These are phyloP conservation scores for Drosophila repletoides DNA, from an alignment of 1,140 invertebrate species.

Conservation along the genomic window DNA sequence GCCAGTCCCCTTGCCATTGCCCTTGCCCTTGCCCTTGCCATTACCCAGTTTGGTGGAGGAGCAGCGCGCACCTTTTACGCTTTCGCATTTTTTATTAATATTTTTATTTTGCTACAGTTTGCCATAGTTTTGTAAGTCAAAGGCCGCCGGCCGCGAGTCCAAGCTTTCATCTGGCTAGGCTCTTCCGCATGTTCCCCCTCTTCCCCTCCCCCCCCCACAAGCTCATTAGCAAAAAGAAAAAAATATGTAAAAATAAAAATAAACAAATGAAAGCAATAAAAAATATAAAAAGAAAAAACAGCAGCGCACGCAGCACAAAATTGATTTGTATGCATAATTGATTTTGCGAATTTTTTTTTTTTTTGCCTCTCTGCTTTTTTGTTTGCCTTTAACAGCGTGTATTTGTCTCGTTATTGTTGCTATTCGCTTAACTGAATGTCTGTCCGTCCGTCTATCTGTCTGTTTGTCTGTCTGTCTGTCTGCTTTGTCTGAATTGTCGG, in stretches of 20 bases:
- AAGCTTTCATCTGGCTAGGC: constrained; percentile 2
- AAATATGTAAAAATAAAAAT: constrained; percentile 20
- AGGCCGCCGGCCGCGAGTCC: constrained; percentile 7
- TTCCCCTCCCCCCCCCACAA: neutral
- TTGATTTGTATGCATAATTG: constrained; percentile 76
- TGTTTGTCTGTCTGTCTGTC: no score
- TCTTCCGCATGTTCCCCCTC: constrained; percentile 50
- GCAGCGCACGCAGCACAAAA: constrained; percentile 42
- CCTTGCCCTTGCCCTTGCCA: constrained; percentile 1
- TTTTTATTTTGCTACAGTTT: constrained; percentile 42
- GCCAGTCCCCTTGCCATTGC: neutral
- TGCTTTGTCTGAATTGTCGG: constrained; percentile 26
- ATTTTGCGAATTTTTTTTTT: constrained; percentile 64
- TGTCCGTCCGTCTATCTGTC: no score
- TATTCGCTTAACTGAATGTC: neutral
- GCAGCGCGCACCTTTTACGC: constrained; percentile 11
- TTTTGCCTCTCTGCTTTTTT: no score
- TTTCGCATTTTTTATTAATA: neutral
- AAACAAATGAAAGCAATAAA: constrained; percentile 9
- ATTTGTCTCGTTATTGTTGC: constrained; percentile 24
- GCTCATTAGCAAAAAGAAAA: constrained; percentile 37
- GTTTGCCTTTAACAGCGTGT: constrained; percentile 41
- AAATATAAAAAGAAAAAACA: constrained; percentile 19
- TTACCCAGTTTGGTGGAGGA: constrained; percentile 19
- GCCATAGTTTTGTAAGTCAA: constrained; percentile 10